Percentiles rank a stretch among this genome's conserved stretches.
phyloP scores from a whole-genome alignment of 2,113 vertebrate species.

The Aphyosemion australe region DNA sequence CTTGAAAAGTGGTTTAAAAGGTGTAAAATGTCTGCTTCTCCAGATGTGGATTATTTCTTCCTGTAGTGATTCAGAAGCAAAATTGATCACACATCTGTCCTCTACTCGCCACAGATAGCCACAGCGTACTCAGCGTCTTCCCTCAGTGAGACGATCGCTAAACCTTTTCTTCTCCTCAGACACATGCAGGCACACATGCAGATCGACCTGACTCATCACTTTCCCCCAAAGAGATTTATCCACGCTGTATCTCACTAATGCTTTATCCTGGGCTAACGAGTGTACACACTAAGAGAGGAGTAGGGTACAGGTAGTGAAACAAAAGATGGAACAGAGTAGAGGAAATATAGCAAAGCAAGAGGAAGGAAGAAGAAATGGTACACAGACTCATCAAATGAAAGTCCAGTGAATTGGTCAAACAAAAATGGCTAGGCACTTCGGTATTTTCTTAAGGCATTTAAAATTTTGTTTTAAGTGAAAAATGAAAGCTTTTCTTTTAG shows the following conservation, averaged over 20 bases:
- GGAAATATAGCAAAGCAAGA: not conserved
- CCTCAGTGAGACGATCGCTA: constrained; percentile 20
- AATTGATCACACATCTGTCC: not conserved
- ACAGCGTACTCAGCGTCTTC: constrained; percentile 29
- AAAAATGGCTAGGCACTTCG: too few species aligned
- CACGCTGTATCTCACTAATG: constrained; percentile 65
- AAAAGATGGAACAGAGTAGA: constrained; percentile 8
- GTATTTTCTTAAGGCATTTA: too few species aligned
- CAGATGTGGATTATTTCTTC: too few species aligned
- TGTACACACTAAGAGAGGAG: not conserved
- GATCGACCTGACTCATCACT: constrained; percentile 83
- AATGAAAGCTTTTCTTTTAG: too few species aligned
- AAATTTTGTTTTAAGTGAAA: too few species aligned
- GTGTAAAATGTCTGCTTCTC: too few species aligned
- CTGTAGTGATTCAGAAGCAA: too few species aligned
- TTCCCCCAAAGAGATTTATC: constrained; percentile 76
- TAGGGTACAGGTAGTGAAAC: constrained; percentile 8
- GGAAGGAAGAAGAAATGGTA: not conserved
- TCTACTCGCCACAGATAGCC: constrained; percentile 7
- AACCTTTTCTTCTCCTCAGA: constrained; percentile 31
- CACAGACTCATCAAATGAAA: too few species aligned
- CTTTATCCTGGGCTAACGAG: constrained; percentile 61
- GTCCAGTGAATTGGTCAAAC: too few species aligned
- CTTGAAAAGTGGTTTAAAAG: too few species aligned
- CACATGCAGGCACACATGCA: constrained; percentile 40